phyloP scores from a whole-genome alignment of 2,888 invertebrate species.

The Catocala nupta region DNA sequence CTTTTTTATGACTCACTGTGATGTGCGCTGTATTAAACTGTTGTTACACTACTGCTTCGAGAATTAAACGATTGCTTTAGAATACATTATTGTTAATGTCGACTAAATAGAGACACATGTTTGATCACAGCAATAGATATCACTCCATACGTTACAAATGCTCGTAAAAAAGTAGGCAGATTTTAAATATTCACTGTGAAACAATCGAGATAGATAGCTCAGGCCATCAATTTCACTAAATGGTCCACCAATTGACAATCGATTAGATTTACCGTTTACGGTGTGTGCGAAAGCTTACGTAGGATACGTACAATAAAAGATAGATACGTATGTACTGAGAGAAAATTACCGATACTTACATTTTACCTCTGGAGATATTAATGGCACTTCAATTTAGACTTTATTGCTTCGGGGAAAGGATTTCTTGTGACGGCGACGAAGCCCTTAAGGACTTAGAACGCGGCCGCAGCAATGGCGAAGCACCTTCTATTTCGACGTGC shows the following conservation, averaged over 20 bases:
- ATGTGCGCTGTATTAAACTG: conserved; percentile 29
- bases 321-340: conserved; percentile 25
- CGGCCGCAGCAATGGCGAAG: conserved; percentile 35
- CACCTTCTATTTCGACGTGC: conserved; percentile 64
- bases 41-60: conserved; percentile 21
- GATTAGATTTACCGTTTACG: conserved; percentile 44
- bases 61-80: conserved; percentile 22
- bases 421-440: conserved; percentile 45
- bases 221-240: conserved; percentile 41
- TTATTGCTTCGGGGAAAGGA: conserved; percentile 30
- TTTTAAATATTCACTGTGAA: conserved; percentile 29
- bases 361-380: conserved; percentile 20
- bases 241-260: conserved; percentile 43
- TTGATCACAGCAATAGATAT: conserved; percentile 4
- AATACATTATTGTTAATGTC: conserved; percentile 21
- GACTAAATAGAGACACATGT: conserved; percentile 6
- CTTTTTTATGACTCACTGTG: conserved; percentile 34
- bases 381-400: conserved; percentile 28
- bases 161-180: conserved; percentile 27
- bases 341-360: conserved; percentile 37
- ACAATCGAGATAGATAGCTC: conserved; percentile 40
- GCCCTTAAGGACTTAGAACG: conserved; percentile 56
- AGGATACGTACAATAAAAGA: conserved; percentile 23
- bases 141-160: conserved; percentile 11
- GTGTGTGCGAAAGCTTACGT: conserved; percentile 24